Evolutionary conservation across 2,113 vertebrate species (phyloP), one percentile per base, ranked within the genome.

Genomic region (Urocitellus parryii): DNA sequence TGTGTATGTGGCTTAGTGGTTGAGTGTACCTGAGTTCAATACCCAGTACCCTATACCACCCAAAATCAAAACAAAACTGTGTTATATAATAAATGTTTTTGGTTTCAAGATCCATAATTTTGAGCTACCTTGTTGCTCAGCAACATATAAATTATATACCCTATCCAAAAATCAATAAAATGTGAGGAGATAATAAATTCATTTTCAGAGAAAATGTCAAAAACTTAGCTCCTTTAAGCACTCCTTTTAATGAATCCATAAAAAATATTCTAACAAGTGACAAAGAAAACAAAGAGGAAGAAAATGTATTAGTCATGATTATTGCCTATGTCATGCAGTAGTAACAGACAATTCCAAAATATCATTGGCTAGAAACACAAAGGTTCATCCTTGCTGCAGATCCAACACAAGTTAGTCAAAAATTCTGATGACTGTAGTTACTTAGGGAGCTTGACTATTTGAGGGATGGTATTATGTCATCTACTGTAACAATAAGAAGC

Each of bases 121-220:
- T 45, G 7, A 12, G 4, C 24, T 25, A 63, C 22, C 10, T 63
- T 63, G 24, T 63, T 58, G 58, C 16, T 67, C 18, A 81, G 20
- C 24, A 63, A 37, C 53, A 74, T 17, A 37, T 58, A 61, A 61
- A 68, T 51, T 51, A 61, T 77, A 58, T 2, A 48, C 9, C 16
- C 13, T 83, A 11, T 56, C 39, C 58, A 68, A 91, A 37, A 73
- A n/a, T 74, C 86, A 80, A 37, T 68, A 53, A 72, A 37, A 16
- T 65, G 9, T 68, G 22, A 39, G 10, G 9, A 58, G 17, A 76
- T 53, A 88, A 77, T 88, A 25, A 48, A 61, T 48, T 79, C 34
- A 51, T 76, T 88, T 76, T 68, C 58, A 68, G 76, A 95, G n/a
- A 65, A 74, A 81, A 34, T 76, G 24, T 92, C 48, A 88, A 88